Evolutionary conservation across 2,888 invertebrate species (phyloP).

Genomic region (Mesorhabditis sp.): DNA sequence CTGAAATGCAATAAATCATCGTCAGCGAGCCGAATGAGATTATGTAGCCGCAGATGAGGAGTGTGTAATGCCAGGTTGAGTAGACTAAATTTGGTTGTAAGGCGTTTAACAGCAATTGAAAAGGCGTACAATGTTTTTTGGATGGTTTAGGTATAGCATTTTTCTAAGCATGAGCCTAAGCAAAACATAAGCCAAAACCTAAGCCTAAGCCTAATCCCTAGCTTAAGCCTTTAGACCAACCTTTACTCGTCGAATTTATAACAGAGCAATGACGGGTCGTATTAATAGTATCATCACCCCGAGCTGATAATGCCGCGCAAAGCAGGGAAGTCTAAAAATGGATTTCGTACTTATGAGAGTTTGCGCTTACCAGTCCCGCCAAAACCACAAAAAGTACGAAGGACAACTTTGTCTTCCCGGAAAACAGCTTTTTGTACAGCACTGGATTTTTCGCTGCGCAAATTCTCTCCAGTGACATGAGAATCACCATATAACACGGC

Average conservation of each 20-base stretch:
- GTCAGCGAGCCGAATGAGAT: background rate
- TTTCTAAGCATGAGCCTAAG: too few species aligned
- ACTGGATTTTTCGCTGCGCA: background rate
- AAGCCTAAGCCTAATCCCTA: too few species aligned
- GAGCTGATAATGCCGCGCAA: background rate
- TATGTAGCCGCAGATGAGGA: background rate
- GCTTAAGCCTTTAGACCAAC: background rate
- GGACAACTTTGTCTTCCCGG: background rate
- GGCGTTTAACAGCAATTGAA: too few species aligned
- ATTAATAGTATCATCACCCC: conserved; percentile 2
- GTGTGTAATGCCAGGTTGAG: background rate
- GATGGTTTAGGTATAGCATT: too few species aligned
- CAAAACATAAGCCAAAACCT: too few species aligned
- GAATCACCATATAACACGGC: background rate
- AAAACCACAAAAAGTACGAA: background rate
- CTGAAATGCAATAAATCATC: background rate
- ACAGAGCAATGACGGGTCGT: background rate
- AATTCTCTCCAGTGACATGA: background rate
- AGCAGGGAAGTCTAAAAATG: background rate
- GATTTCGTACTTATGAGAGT: background rate
- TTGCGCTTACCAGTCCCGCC: background rate
- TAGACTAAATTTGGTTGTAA: too few species aligned
- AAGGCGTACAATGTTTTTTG: too few species aligned
- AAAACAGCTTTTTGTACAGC: background rate
- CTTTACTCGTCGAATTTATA: background rate